Percentiles rank a stretch among this genome's conserved stretches.
phyloP scores from a whole-genome alignment of 2,888 invertebrate species.

The Polyommatus iphigenia region DNA sequence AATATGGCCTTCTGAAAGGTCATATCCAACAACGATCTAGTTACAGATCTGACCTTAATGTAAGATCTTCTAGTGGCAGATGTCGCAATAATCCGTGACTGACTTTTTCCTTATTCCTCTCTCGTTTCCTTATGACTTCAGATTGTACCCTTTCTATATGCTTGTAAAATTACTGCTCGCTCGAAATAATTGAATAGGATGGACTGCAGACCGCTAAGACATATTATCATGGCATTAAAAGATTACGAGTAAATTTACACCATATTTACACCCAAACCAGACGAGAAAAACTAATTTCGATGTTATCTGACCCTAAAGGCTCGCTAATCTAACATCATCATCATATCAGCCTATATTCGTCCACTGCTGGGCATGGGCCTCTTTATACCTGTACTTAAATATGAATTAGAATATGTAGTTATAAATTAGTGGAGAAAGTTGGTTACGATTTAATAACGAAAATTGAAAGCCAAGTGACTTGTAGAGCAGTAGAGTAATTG shows the following conservation, averaged over 20 bases:
- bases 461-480: not conserved
- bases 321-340: not conserved
- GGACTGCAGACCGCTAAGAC: not conserved
- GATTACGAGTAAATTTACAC: no score
- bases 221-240: no score
- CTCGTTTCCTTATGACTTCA: not conserved
- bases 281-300: no score
- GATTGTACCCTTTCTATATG: not conserved
- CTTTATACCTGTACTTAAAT: not conserved
- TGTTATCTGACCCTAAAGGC: no score
- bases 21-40: not conserved
- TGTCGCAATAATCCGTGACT: constrained; percentile 8
- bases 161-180: not conserved
- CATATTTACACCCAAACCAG: no score
- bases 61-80: not conserved
- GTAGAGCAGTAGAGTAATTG: not conserved
- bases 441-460: not conserved
- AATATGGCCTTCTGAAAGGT: no score
- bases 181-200: not conserved
- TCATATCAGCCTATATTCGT: no score
- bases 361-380: no score
- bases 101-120: not conserved
- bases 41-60: not conserved
- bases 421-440: not conserved
- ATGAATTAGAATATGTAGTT: not conserved